Percentiles rank a stretch among this genome's conserved stretches.
Evolutionary conservation across 2,113 vertebrate genomes (phyloP).

Genomic region (Calyptomena viridis): DNA sequence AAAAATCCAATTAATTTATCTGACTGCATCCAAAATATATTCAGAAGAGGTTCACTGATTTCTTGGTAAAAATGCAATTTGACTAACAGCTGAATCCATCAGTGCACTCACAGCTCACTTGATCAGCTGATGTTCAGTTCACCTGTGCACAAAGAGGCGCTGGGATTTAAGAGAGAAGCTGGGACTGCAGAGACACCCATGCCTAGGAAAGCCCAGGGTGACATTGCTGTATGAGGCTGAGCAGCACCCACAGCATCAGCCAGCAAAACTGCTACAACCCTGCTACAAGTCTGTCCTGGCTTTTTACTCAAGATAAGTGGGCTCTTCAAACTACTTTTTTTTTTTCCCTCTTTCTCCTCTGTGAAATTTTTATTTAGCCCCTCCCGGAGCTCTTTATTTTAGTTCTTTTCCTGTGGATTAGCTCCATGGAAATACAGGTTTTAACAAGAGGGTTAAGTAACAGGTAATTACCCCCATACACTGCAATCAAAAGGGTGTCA

Average conservation of each 20-base stretch:
- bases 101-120: fast-evolving
- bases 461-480: neutral
- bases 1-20: neutral
- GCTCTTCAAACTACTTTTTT: neutral
- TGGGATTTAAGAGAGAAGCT: neutral
- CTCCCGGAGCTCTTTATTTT: neutral
- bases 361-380: neutral
- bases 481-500: neutral
- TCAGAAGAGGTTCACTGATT: neutral
- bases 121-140: neutral
- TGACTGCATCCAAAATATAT: neutral
- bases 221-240: neutral
- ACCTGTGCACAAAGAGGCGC: neutral
- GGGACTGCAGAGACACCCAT: neutral
- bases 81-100: neutral
- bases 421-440: neutral
- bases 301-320: neutral
- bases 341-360: neutral
- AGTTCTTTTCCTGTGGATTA: neutral
- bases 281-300: neutral
- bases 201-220: neutral
- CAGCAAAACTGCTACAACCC: neutral
- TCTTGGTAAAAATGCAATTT: neutral
- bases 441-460: neutral
- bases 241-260: neutral